Evolutionary conservation across 2,113 vertebrate species (phyloP).

Genomic region (Macrotus californicus): DNA sequence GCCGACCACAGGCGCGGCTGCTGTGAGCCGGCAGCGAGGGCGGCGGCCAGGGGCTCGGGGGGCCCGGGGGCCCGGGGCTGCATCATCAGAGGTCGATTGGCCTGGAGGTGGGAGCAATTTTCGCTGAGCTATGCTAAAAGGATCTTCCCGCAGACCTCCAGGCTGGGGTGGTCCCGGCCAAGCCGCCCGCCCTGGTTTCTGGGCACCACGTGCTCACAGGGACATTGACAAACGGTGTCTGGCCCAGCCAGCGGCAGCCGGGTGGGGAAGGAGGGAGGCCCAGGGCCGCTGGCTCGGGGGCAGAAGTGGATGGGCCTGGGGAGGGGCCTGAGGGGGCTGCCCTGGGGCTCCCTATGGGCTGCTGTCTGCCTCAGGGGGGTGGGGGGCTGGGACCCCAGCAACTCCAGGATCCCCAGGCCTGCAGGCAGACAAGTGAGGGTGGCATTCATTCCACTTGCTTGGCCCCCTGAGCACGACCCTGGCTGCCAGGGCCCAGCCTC

Average conservation of each 20-base stretch:
- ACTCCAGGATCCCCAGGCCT: background rate
- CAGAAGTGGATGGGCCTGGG: background rate
- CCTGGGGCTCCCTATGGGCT: background rate
- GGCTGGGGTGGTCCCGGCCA: conserved; percentile 34
- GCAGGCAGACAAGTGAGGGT: background rate
- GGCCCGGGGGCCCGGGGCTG: conserved; percentile 44
- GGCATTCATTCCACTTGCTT: background rate
- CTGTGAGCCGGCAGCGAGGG: conserved; percentile 31
- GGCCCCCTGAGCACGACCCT: background rate
- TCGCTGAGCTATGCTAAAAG: conserved; percentile 41
- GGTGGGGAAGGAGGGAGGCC: background rate
- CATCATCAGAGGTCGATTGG: background rate
- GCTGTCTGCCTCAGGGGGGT: background rate
- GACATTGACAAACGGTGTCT: conserved; percentile 64
- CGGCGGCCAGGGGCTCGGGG: conserved; percentile 12
- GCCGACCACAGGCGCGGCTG: conserved; percentile 49
- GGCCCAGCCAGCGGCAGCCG: background rate
- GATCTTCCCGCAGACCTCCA: conserved; percentile 32
- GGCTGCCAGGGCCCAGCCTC: rapidly evolving
- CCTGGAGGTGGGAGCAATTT: background rate
- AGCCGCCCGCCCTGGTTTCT: conserved; percentile 39
- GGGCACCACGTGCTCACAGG: conserved; percentile 58
- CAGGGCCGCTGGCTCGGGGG: background rate
- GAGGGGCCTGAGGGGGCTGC: background rate
- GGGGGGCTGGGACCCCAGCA: background rate